Evolutionary conservation across 2,888 invertebrate genomes (phyloP).

Genomic region (Diaphora mendica): DNA sequence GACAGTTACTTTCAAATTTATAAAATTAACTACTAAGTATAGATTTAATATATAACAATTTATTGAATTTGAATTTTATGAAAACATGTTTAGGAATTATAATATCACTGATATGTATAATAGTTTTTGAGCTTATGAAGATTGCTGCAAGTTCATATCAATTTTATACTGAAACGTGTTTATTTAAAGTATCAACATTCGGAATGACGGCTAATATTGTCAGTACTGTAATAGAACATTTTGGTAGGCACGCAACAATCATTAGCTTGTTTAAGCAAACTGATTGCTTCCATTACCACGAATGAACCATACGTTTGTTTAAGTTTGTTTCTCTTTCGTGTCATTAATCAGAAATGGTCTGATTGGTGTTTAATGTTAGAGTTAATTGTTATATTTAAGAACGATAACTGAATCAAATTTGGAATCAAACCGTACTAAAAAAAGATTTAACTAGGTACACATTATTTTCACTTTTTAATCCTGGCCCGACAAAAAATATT

Average conservation of each 20-base stretch:
- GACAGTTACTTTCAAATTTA: no score
- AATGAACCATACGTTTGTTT: constrained; percentile 61
- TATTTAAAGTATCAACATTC: neutral
- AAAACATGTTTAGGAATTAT: neutral
- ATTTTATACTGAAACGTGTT: neutral
- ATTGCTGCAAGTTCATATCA: neutral
- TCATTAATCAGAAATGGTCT: constrained; percentile 58
- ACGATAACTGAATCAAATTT: constrained; percentile 2
- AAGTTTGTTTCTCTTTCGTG: constrained; percentile 48
- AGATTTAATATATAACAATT: neutral
- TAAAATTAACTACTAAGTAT: no score
- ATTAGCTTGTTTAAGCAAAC: constrained; percentile 57
- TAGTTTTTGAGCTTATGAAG: neutral
- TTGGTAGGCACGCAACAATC: constrained; percentile 54
- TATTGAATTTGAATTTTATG: neutral
- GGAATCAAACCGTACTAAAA: neutral
- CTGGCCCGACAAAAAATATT: neutral
- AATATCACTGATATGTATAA: neutral
- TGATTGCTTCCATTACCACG: constrained; percentile 62
- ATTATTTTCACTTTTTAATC: neutral
- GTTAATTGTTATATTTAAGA: constrained; percentile 1
- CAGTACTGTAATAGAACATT: constrained; percentile 31
- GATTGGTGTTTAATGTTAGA: constrained; percentile 35
- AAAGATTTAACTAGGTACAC: neutral
- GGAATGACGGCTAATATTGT: constrained; percentile 26